These are phyloP conservation scores for Mus musculus DNA, from an alignment of 2,113 vertebrate genomes.

Conservation along the genomic window GRCm39 chr16:82671501-82672000, in stretches of 20 bases:
- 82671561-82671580: not conserved
- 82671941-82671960: not conserved
- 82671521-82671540: not conserved
- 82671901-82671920: not conserved
- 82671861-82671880: not conserved
- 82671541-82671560: not conserved
- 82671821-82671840: not conserved
- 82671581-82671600: not conserved
- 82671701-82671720: not conserved
- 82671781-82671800: not conserved
- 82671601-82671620: not conserved
- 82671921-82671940: not conserved
- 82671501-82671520: not conserved
- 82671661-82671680: not conserved
- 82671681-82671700: not conserved
- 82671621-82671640: constrained; percentile 29
- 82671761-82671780: not conserved
- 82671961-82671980: not conserved
- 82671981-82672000: not conserved
- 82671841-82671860: not conserved
- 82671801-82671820: not conserved
- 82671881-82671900: not conserved
- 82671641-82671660: constrained; percentile 19
- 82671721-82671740: not conserved
- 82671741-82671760: not conserved